Conservation (phyloP, 2,113 vertebrate genomes). For the Osmerus mordax region DNA sequence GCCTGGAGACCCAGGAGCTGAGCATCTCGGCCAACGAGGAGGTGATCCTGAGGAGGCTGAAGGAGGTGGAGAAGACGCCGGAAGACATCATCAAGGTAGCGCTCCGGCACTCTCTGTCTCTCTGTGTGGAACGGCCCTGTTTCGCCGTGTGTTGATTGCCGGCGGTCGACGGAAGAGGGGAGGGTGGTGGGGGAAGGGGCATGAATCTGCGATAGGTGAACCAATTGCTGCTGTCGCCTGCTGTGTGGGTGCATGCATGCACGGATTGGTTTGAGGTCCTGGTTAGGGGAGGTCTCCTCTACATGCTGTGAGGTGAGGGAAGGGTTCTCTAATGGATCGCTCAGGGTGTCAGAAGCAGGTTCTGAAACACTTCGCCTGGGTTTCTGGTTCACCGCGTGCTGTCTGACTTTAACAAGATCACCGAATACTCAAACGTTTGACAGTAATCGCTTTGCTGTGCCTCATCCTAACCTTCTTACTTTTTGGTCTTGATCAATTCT, state of each 20-base stretch:
- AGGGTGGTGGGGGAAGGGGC: too few species aligned
- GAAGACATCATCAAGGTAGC: constrained; percentile 95
- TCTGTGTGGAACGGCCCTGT: background rate
- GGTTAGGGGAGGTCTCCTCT: too few species aligned
- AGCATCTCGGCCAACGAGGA: constrained; percentile 85
- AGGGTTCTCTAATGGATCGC: too few species aligned
- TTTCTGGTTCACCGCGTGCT: constrained; percentile 16
- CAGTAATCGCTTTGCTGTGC: background rate
- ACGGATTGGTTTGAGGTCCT: background rate
- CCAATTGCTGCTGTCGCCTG: too few species aligned
- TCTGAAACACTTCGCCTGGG: too few species aligned
- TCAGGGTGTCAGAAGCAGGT: too few species aligned
- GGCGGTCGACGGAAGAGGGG: too few species aligned
- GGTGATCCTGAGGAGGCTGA: constrained; percentile 83
- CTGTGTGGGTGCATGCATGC: background rate
- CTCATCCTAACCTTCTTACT: background rate
- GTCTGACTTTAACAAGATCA: background rate
- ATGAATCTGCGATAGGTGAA: too few species aligned
- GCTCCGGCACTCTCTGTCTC: background rate
- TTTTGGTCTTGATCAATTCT: constrained; percentile 18
- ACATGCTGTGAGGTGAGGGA: too few species aligned
- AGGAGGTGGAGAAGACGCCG: constrained; percentile 85
- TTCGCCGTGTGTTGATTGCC: background rate
- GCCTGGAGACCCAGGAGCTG: constrained; percentile 84
- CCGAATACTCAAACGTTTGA: background rate